Evolutionary conservation across 2,888 invertebrate genomes (phyloP).

Genomic region (Agrochola circellaris): DNA sequence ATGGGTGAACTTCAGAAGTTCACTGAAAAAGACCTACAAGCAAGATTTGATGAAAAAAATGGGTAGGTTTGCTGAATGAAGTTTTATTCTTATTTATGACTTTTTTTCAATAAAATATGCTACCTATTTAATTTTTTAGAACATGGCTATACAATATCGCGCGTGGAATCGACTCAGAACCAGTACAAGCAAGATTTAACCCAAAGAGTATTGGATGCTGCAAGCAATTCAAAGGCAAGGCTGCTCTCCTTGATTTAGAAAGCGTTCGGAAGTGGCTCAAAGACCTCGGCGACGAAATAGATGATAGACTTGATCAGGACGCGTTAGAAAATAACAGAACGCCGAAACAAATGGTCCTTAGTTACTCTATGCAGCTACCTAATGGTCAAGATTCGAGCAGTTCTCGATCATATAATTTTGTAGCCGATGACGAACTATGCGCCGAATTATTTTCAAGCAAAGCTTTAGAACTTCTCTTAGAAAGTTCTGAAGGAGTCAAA

Average conservation of each 20-base stretch:
- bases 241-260: slow-evolving; percentile 92
- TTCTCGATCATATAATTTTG: slow-evolving; percentile 92
- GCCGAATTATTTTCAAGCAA: slow-evolving; percentile 92
- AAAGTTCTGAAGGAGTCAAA: slow-evolving; percentile 88
- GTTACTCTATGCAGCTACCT: slow-evolving; percentile 91
- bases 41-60: slow-evolving; percentile 95
- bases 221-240: slow-evolving; percentile 97
- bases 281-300: slow-evolving; percentile 95
- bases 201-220: slow-evolving; percentile 98
- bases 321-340: slow-evolving; percentile 94
- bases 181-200: slow-evolving; percentile 95
- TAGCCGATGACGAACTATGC: slow-evolving; percentile 91
- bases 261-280: slow-evolving; percentile 95
- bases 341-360: slow-evolving; percentile 95
- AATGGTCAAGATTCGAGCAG: slow-evolving; percentile 90
- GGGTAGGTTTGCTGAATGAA: slow-evolving; percentile 91
- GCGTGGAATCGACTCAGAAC: slow-evolving; percentile 96
- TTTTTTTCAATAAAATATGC: slow-evolving; percentile 21
- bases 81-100: neutral
- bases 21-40: slow-evolving; percentile 93
- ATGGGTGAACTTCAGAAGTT: slow-evolving; percentile 95
- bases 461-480: slow-evolving; percentile 92
- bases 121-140: slow-evolving; percentile 81
- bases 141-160: slow-evolving; percentile 96
- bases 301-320: slow-evolving; percentile 95